Conservation (phyloP, 2,888 invertebrate species). For the Chrysotoxum bicinctum region DNA sequence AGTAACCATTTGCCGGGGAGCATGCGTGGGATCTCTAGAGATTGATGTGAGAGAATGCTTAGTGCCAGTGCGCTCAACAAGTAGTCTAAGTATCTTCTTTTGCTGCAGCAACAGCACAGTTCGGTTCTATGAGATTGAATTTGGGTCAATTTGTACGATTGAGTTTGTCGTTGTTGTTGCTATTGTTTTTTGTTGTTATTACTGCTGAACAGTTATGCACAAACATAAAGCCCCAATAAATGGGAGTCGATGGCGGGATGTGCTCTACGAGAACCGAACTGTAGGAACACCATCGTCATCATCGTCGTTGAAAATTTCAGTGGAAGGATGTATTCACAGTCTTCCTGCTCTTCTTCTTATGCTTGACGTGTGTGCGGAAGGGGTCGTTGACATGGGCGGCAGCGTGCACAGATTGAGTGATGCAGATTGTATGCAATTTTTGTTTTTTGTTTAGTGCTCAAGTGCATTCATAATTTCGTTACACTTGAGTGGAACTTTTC, state of each 20-base stretch:
- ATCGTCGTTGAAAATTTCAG: not conserved
- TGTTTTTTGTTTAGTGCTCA: slow-evolving; percentile 34
- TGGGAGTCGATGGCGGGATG: slow-evolving; percentile 28
- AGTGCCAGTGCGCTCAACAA: slow-evolving; percentile 55
- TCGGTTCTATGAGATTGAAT: slow-evolving; percentile 49
- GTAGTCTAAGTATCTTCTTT: slow-evolving; percentile 30
- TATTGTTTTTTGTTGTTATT: not conserved
- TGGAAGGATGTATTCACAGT: not conserved
- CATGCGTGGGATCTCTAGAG: slow-evolving; percentile 56
- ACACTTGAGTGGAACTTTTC: slow-evolving; percentile 53
- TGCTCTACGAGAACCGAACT: not conserved
- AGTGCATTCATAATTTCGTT: slow-evolving; percentile 65
- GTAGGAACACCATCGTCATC: not conserved
- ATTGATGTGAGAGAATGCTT: slow-evolving; percentile 20
- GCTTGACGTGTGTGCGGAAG: not conserved
- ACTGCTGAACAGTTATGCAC: slow-evolving; percentile 9
- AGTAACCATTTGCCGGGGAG: slow-evolving; percentile 15
- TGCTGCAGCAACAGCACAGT: not conserved
- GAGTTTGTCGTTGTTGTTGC: slow-evolving; percentile 47
- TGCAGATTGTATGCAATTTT: slow-evolving; percentile 37
- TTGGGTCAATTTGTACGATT: slow-evolving; percentile 71
- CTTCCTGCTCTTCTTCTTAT: slow-evolving; percentile 16
- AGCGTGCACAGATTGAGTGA: slow-evolving; percentile 37
- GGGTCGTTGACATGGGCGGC: slow-evolving; percentile 42
- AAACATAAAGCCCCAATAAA: slow-evolving; percentile 27